Evolutionary conservation across 2,113 vertebrate genomes (phyloP).

Genomic region (Neogobius melanostomus): DNA sequence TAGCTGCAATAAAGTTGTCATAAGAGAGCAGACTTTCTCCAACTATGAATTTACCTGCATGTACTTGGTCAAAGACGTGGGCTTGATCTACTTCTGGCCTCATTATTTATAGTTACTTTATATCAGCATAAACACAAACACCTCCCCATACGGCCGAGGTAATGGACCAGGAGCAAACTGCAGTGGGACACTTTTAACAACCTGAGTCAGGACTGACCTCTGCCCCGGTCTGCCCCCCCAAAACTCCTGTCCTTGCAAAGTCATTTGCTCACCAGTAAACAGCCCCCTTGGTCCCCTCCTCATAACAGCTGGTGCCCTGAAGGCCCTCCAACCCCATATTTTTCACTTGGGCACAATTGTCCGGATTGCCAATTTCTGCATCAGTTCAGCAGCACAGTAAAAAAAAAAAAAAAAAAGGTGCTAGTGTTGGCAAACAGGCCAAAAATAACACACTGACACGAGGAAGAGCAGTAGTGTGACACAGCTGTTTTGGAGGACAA

Average conservation of each 20-base stretch:
- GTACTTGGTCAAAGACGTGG: conserved; percentile 40
- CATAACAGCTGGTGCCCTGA: conserved; percentile 67
- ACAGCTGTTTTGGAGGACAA: conserved; percentile 72
- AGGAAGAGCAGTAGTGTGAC: conserved; percentile 59
- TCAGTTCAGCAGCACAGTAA: conserved; percentile 37
- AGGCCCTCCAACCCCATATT: conserved; percentile 50
- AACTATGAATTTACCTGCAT: conserved; percentile 48
- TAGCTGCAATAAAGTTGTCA: conserved; percentile 38
- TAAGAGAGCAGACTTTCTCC: conserved; percentile 42
- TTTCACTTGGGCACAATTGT: conserved; percentile 53
- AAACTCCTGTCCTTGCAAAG: conserved; percentile 47
- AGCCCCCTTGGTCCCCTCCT: neutral
- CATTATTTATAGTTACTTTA: conserved; percentile 58
- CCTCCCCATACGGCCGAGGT: conserved; percentile 36
- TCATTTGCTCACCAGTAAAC: conserved; percentile 34
- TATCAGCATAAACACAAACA: conserved; percentile 46
- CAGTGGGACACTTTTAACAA: conserved; percentile 32
- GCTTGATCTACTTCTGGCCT: conserved; percentile 28
- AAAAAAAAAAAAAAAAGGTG: conserved; percentile 42
- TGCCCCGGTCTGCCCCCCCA: conserved; percentile 42
- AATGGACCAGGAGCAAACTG: conserved; percentile 56
- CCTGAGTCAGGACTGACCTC: conserved; percentile 56
- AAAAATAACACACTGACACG: conserved; percentile 64
- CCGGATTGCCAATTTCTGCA: conserved; percentile 57
- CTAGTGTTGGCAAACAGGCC: conserved; percentile 56